Conservation (phyloP, 1,140 invertebrate species). For the Popillia japonica region DNA sequence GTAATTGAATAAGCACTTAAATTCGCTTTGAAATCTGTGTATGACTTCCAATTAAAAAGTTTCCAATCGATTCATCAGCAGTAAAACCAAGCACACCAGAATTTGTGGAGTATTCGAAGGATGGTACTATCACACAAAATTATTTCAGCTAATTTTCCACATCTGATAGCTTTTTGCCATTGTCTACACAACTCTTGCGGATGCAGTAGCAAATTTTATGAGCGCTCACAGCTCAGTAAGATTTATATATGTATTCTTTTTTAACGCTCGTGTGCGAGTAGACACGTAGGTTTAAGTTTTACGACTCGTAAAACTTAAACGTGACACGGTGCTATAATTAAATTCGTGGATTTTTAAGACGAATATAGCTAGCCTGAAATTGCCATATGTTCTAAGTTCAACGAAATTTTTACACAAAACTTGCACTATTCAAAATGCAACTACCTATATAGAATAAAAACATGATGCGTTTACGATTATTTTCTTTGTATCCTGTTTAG, state of each 20-base stretch:
- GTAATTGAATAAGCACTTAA: too few relatives aligned
- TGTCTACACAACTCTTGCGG: too few relatives aligned
- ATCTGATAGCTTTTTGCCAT: too few relatives aligned
- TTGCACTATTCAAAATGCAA: background rate
- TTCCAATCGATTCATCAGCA: too few relatives aligned
- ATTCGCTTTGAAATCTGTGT: too few relatives aligned
- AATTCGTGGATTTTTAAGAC: background rate
- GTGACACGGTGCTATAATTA: background rate
- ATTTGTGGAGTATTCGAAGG: too few relatives aligned
- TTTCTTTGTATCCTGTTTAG: slow-evolving; percentile 2
- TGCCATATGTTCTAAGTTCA: slow-evolving; percentile 3
- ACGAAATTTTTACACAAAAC: slow-evolving; percentile 19
- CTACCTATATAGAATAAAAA: background rate
- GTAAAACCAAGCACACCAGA: background rate
- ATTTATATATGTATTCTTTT: background rate
- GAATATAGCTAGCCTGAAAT: background rate
- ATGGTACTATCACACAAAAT: too few relatives aligned
- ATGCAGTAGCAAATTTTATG: background rate
- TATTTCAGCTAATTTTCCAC: too few relatives aligned
- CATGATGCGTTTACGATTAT: background rate
- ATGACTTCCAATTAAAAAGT: too few relatives aligned
- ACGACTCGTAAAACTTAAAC: slow-evolving; percentile 4
- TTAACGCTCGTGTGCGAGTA: background rate
- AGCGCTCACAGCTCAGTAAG: background rate
- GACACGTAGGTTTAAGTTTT: background rate